Evolutionary conservation across 2,797 vertebrate genomes (phyloP), one percentile per base, ranked within the genome.

Genomic region (Sebastes nivosus): DNA sequence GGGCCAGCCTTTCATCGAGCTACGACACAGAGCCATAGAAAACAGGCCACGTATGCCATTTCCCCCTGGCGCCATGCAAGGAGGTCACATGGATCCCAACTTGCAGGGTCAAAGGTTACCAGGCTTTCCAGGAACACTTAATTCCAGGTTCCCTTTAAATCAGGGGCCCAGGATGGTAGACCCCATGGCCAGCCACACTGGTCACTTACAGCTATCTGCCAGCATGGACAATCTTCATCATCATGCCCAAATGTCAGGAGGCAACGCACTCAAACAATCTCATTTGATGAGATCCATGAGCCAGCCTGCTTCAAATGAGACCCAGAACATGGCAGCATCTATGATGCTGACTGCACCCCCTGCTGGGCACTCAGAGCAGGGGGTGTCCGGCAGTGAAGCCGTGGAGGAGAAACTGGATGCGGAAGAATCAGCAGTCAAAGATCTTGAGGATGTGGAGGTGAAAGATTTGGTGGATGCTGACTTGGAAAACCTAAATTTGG

Each of bases 401-500:
- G 92, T 97, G 1, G 97, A 98, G 69, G 98, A 98, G 89, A 99
- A 99, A 82, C 96, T 99, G 14, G 98, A 99, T 91, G 92, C 97
- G 11, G 98, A 99, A 84, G 98, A 99, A 82, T 97, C 98, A 0
- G 95, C 97, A 67, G 99, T 98, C 36, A 99, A 99, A 94, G 99
- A 99, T 80, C 96, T 99, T 1, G 99, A 99, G 14, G 98, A 98
- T 3, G 98, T 99, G 73, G 98, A 99, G 88, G 99, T 99, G 77
- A 99, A 99, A 93, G 99, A 99, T 88, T 95, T 99, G 79, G 99
- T 98, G 55, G 99, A 99, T 88, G 97, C 98, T 12, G 99, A 99
- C 91, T 95, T 99, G 75, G 99, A 99, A 92, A 99, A 99, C 87
- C 92, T 99, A 78, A 99, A 99, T 94, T 95, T 99, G 67, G 99